A percentile compares a stretch with the other conserved stretches of the same genome.
phyloP scores from a whole-genome alignment of 2,888 invertebrate species.

The Dusona sp. region DNA sequence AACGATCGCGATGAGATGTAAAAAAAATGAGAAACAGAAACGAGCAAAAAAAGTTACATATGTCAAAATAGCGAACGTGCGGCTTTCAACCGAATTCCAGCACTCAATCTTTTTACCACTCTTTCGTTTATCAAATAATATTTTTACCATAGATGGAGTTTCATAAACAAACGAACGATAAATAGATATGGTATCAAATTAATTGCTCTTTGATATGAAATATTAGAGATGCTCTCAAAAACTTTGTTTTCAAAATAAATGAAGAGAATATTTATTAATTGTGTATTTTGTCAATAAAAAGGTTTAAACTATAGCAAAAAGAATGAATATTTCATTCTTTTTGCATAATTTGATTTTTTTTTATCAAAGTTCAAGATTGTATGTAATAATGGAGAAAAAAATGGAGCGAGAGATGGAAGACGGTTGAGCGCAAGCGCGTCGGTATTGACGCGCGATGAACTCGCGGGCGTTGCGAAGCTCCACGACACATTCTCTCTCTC shows the following conservation, averaged over 20 bases:
- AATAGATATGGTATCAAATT: no score
- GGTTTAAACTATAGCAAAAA: neutral
- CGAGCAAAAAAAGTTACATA: slow-evolving; percentile 3
- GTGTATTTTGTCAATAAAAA: no score
- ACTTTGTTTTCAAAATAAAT: neutral
- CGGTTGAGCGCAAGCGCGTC: slow-evolving; percentile 79
- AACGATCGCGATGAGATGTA: slow-evolving; percentile 45
- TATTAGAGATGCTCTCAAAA: neutral
- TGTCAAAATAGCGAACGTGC: neutral
- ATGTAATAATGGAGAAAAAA: slow-evolving; percentile 25
- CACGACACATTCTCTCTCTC: slow-evolving; percentile 68
- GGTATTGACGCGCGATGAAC: slow-evolving; percentile 80
- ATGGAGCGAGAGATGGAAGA: slow-evolving; percentile 55
- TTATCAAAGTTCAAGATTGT: neutral
- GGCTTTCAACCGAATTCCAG: neutral
- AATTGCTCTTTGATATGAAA: neutral
- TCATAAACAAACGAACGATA: no score
- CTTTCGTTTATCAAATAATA: neutral
- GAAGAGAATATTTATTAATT: no score
- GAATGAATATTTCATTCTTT: neutral
- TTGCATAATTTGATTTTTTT: neutral
- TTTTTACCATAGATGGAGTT: neutral
- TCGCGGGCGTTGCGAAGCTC: slow-evolving; percentile 62
- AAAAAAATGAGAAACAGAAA: slow-evolving; percentile 40
- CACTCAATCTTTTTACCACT: neutral